These are phyloP conservation scores for Camponotus floridanus DNA, from an alignment of 1,140 invertebrate genomes.

Conservation along the genomic window DNA sequence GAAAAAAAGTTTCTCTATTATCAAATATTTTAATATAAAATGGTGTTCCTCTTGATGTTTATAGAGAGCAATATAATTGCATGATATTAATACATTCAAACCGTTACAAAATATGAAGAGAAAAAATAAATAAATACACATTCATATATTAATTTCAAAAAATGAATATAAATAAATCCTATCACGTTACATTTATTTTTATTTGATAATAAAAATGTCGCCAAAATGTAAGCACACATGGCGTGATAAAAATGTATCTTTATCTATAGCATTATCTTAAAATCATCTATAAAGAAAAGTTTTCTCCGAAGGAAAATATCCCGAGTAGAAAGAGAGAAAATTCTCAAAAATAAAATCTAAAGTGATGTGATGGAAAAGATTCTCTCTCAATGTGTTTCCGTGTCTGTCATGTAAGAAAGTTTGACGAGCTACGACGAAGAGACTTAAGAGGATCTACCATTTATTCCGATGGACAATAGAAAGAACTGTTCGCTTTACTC, in stretches of 20 bases:
- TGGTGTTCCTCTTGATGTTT: too few species aligned
- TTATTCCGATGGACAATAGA: slow-evolving; percentile 28
- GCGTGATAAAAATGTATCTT: background rate
- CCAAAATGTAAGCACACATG: background rate
- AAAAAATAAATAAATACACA: too few species aligned
- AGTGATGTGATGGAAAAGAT: slow-evolving; percentile 16
- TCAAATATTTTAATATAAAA: background rate
- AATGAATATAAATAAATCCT: background rate
- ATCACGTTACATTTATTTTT: background rate
- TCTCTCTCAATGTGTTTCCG: background rate
- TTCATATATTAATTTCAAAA: too few species aligned
- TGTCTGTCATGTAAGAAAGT: background rate
- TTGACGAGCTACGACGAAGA: slow-evolving; percentile 2
- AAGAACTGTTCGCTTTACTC: background rate
- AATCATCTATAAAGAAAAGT: background rate
- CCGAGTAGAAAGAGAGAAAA: background rate
- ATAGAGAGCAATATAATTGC: too few species aligned
- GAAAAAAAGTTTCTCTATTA: background rate
- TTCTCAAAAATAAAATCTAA: slow-evolving; percentile 29
- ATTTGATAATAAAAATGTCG: background rate
- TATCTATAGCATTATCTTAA: background rate
- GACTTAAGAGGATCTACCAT: slow-evolving; percentile 21
- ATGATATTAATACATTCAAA: too few species aligned
- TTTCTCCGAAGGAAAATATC: background rate
- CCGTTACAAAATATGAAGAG: too few species aligned